These are phyloP conservation scores for Psylliodes chrysocephalus DNA, from an alignment of 2,888 invertebrate genomes.

Conservation along the genomic window DNA sequence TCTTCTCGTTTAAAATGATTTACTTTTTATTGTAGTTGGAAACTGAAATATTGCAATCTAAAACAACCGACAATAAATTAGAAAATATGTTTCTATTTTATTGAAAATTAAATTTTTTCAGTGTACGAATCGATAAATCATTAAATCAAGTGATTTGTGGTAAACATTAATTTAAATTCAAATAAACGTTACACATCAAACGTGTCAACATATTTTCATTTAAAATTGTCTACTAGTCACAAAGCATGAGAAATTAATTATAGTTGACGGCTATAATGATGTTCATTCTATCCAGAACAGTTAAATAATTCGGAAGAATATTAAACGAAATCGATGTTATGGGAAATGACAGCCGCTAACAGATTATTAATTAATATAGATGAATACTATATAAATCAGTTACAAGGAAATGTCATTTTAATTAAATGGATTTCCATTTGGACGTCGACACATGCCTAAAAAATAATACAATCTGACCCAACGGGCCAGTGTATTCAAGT, in stretches of 20 bases:
- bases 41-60: too few relatives aligned
- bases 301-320: not conserved
- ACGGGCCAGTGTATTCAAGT: not conserved
- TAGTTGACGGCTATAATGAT: not conserved
- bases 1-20: too few relatives aligned
- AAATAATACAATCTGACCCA: slow-evolving; percentile 1
- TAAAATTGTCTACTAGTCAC: too few relatives aligned
- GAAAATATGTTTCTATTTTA: too few relatives aligned
- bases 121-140: too few relatives aligned
- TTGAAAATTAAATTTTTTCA: too few relatives aligned
- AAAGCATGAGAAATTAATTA: not conserved
- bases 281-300: not conserved
- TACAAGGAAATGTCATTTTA: slow-evolving; percentile 7
- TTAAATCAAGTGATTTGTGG: too few relatives aligned
- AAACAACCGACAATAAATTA: too few relatives aligned
- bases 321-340: not conserved
- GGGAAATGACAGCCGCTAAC: not conserved
- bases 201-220: too few relatives aligned
- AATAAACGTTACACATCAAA: too few relatives aligned
- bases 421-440: not conserved
- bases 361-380: slow-evolving; percentile 13
- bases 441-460: not conserved
- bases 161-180: too few relatives aligned
- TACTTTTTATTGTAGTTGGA: too few relatives aligned
- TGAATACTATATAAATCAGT: slow-evolving; percentile 9